Evolutionary conservation across 2,113 vertebrate genomes (phyloP).

Genomic region (Phoenicopterus ruber): DNA sequence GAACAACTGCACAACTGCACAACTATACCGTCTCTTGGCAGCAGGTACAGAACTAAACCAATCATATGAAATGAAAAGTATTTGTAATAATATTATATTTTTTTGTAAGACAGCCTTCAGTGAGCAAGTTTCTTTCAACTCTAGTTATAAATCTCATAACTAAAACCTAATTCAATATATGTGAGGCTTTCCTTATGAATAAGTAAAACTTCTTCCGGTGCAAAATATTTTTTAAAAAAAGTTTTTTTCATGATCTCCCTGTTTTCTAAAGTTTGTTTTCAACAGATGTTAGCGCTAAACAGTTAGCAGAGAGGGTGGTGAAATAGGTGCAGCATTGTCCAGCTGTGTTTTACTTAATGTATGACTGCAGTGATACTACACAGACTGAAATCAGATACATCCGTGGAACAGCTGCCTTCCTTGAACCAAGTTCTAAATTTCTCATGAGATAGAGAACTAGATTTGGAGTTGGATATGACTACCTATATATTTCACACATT

Average conservation of each 20-base stretch:
- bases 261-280: conserved; percentile 22
- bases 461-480: not conserved
- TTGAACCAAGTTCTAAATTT: conserved; percentile 42
- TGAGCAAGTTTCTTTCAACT: not conserved
- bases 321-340: conserved; percentile 59
- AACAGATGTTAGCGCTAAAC: conserved; percentile 53
- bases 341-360: conserved; percentile 61
- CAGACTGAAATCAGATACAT: conserved; percentile 65
- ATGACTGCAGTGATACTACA: conserved; percentile 46
- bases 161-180: not conserved
- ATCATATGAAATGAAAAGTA: not conserved
- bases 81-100: not conserved
- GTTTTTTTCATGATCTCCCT: not conserved
- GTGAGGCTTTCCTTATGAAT: not conserved
- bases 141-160: not conserved
- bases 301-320: conserved; percentile 47
- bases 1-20: not conserved
- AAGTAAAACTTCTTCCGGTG: not conserved
- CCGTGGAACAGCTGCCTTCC: conserved; percentile 46
- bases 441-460: conserved; percentile 38
- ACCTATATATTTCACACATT: not conserved
- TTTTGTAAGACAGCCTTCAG: not conserved
- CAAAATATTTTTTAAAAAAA: not conserved
- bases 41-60: not conserved
- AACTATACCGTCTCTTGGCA: not conserved